These are phyloP conservation scores for Ormyrus labotus DNA, from an alignment of 2,888 invertebrate genomes.

Conservation along the genomic window DNA sequence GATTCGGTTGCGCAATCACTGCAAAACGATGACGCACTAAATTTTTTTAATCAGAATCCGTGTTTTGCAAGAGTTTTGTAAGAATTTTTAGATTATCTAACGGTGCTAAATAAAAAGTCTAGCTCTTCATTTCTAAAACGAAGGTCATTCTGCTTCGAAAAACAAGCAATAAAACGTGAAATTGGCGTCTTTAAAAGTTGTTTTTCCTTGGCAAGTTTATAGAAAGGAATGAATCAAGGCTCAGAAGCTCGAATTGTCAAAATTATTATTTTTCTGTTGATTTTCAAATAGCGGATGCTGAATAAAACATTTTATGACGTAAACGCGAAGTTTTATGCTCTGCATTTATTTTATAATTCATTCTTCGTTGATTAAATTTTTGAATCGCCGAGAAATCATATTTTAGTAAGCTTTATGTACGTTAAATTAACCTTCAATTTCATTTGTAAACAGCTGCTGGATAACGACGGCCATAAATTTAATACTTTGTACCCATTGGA, in stretches of 20 bases:
- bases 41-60: conserved; percentile 34
- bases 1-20: conserved; percentile 8
- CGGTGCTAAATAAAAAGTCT: conserved; percentile 40
- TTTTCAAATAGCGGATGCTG: neutral
- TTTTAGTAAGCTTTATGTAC: too few species aligned
- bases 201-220: conserved; percentile 16
- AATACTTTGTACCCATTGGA: conserved; percentile 21
- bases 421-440: neutral
- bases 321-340: neutral
- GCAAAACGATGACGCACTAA: conserved; percentile 32
- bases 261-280: conserved; percentile 7
- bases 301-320: neutral
- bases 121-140: conserved; percentile 51
- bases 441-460: neutral
- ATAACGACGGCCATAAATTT: neutral
- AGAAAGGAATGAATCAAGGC: conserved; percentile 18
- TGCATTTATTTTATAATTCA: neutral
- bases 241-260: conserved; percentile 12
- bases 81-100: conserved; percentile 52
- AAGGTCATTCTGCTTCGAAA: conserved; percentile 45
- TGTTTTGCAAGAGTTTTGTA: conserved; percentile 39
- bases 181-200: conserved; percentile 37
- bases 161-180: conserved; percentile 47
- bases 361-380: neutral
- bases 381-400: too few species aligned